Evolutionary conservation across 1,140 invertebrate species (phyloP).

Genomic region (Panulirus ornatus): DNA sequence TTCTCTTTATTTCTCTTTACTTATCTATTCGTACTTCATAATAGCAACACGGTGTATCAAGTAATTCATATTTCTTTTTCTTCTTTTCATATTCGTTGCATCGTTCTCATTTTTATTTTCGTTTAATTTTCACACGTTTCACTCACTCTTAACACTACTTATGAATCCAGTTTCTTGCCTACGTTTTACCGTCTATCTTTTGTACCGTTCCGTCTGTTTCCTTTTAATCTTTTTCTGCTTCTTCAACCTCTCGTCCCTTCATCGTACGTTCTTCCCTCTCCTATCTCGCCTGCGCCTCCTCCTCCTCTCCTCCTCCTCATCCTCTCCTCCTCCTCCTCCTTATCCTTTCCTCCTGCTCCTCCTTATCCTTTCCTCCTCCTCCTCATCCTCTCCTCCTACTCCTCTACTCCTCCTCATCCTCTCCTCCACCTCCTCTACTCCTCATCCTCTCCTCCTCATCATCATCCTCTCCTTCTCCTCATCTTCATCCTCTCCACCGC

Average conservation of each 20-base stretch:
- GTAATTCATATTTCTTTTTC: too few species aligned
- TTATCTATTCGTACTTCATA: too few species aligned
- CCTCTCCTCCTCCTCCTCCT: neutral
- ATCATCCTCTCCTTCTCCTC: neutral
- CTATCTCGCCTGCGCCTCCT: neutral
- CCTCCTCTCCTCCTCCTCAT: neutral
- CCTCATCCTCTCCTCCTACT: neutral
- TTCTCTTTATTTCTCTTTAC: too few species aligned
- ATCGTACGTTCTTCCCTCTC: neutral
- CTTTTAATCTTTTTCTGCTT: neutral
- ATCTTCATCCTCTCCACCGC: neutral
- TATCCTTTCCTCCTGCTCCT: neutral
- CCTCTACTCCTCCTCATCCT: neutral
- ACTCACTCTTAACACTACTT: too few species aligned
- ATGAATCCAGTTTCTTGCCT: too few species aligned
- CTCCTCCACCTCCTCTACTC: neutral
- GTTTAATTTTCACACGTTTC: too few species aligned
- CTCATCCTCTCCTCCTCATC: neutral
- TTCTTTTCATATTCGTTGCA: too few species aligned
- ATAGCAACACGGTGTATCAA: too few species aligned
- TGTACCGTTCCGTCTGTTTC: neutral
- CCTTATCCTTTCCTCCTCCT: constrained; percentile 5
- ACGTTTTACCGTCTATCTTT: neutral
- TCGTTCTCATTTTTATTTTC: too few species aligned
- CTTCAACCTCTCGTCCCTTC: neutral